Conservation (phyloP, 2,888 invertebrate genomes). For the Drosophila neonasuta region DNA sequence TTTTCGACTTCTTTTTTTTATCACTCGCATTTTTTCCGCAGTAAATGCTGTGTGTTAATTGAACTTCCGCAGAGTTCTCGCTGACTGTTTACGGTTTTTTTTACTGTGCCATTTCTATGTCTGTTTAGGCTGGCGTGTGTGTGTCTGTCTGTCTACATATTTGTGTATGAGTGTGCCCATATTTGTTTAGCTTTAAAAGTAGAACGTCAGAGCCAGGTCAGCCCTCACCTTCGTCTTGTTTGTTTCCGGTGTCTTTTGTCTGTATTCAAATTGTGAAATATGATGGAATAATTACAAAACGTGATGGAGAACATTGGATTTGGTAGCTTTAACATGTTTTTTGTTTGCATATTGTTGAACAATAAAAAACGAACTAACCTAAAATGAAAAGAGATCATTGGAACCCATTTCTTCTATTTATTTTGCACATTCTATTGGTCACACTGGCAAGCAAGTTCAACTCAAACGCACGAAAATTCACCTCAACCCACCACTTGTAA, state of each 20-base stretch:
- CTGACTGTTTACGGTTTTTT: constrained; percentile 17
- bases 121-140: not conserved
- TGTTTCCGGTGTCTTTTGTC: constrained; percentile 39
- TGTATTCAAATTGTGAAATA: constrained; percentile 15
- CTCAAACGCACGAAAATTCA: constrained; percentile 34
- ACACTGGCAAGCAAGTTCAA: constrained; percentile 10
- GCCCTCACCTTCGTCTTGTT: constrained; percentile 45
- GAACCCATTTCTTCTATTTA: not conserved
- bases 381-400: not conserved
- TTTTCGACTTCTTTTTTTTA: constrained; percentile 5
- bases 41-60: constrained; percentile 36
- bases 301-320: not conserved
- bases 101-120: constrained; percentile 12
- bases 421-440: constrained; percentile 5
- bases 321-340: not conserved
- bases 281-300: constrained; percentile 8
- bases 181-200: constrained; percentile 37
- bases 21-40: constrained; percentile 10
- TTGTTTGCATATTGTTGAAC: not conserved
- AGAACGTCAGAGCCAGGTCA: constrained; percentile 41
- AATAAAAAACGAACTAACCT: not conserved
- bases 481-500: constrained; percentile 39
- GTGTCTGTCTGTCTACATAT: not conserved
- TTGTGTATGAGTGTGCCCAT: constrained; percentile 3
- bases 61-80: constrained; percentile 54